Evolutionary conservation across 2,113 vertebrate genomes (phyloP).

Genomic region (Marmota monax): DNA sequence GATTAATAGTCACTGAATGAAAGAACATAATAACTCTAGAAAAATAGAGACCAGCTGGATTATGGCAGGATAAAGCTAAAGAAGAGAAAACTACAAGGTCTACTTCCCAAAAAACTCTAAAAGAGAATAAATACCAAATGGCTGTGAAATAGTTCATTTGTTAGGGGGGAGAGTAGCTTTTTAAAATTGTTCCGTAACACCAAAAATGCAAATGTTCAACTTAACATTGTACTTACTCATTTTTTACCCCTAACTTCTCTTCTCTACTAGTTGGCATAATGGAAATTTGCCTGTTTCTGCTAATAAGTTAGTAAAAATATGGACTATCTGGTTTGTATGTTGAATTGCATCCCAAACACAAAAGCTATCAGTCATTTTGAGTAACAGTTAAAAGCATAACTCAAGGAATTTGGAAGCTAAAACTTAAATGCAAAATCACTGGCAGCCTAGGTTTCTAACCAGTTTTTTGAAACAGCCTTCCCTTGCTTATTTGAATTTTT

Average conservation of each 20-base stretch:
- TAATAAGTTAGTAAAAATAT: neutral
- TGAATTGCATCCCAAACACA: neutral
- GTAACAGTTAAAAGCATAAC: neutral
- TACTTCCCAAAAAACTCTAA: neutral
- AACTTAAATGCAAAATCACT: slow-evolving; percentile 2
- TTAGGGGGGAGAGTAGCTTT: neutral
- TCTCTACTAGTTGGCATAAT: neutral
- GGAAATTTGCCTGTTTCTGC: neutral
- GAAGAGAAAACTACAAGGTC: neutral
- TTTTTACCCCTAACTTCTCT: neutral
- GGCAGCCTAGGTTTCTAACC: neutral
- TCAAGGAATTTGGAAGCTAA: neutral
- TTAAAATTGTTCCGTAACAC: neutral
- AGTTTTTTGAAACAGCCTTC: neutral
- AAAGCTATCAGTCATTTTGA: neutral
- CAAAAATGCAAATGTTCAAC: slow-evolving; percentile 16
- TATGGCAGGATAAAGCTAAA: neutral
- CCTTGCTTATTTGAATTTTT: neutral
- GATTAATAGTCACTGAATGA: neutral
- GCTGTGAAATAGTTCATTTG: neutral
- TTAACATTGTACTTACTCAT: neutral
- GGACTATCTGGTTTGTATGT: neutral
- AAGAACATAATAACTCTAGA: neutral
- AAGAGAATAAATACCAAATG: neutral
- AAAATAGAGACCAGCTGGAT: neutral